These are phyloP conservation scores for Chymomyza amoena DNA, from an alignment of 2,888 invertebrate species.

Conservation along the genomic window DNA sequence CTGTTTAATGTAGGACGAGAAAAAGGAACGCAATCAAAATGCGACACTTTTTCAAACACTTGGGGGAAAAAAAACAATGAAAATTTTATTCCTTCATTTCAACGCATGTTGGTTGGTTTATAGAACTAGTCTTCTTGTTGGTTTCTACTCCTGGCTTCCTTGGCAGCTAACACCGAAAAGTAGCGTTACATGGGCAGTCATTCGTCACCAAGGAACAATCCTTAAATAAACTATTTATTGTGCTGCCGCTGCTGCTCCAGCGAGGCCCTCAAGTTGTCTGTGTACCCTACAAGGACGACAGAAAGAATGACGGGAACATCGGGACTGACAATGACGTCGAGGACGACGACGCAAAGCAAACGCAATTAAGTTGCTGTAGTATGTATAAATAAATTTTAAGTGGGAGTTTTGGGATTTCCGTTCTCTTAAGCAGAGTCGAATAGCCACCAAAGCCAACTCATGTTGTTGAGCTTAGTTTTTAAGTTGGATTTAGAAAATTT, in stretches of 20 bases:
- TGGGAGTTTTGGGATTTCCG: conserved; percentile 29
- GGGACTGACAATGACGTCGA: background rate
- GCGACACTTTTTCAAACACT: conserved; percentile 69
- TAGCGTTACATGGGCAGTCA: conserved; percentile 12
- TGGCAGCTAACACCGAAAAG: conserved; percentile 9
- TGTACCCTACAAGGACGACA: conserved; percentile 7
- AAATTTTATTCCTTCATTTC: conserved; percentile 68
- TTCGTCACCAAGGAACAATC: conserved; percentile 46
- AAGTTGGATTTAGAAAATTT: background rate
- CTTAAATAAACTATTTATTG: conserved; percentile 66
- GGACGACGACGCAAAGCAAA: conserved; percentile 12
- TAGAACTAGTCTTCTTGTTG: background rate
- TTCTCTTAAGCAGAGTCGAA: background rate
- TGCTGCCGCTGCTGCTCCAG: conserved; percentile 14
- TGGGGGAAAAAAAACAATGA: conserved; percentile 58
- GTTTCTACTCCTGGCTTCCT: background rate
- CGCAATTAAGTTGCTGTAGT: conserved; percentile 49
- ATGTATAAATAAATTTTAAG: conserved; percentile 48
- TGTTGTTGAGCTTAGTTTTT: conserved; percentile 30
- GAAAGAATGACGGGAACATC: background rate
- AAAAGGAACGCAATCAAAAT: conserved; percentile 64
- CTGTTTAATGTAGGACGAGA: conserved; percentile 48
- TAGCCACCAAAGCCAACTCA: background rate
- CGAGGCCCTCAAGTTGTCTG: background rate
- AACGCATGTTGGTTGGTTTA: conserved; percentile 35